These are phyloP conservation scores for Cephalopholis sonnerati DNA, from an alignment of 2,113 vertebrate genomes.

Conservation along the genomic window DNA sequence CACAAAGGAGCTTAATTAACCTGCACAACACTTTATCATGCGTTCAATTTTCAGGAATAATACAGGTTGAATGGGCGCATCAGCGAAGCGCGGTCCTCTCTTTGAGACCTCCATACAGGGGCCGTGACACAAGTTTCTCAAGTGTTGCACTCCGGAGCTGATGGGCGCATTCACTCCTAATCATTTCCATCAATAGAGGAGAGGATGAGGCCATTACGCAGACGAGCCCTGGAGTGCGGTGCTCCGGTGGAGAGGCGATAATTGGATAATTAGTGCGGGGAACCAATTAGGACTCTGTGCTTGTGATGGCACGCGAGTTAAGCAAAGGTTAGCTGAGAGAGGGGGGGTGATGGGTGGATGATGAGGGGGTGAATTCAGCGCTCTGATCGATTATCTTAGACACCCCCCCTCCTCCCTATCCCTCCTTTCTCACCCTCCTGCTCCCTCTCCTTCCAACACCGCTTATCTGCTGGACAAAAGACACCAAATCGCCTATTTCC, in stretches of 20 bases:
- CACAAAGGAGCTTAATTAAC: constrained; percentile 66
- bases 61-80: constrained; percentile 26
- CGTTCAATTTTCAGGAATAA: constrained; percentile 49
- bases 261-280: constrained; percentile 84
- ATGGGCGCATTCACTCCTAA: constrained; percentile 66
- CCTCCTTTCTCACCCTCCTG: constrained; percentile 43
- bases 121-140: constrained; percentile 50
- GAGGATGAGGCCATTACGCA: constrained; percentile 56
- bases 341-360: constrained; percentile 37
- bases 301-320: constrained; percentile 88
- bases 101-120: constrained; percentile 9
- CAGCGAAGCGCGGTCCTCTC: constrained; percentile 44
- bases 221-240: constrained; percentile 51
- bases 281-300: constrained; percentile 83
- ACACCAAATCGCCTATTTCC: constrained; percentile 84
- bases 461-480: constrained; percentile 82
- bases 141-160: constrained; percentile 58
- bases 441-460: constrained; percentile 30
- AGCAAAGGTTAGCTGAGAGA: constrained; percentile 76
- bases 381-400: constrained; percentile 72
- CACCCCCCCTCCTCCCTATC: neutral
- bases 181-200: constrained; percentile 71
- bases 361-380: constrained; percentile 8
- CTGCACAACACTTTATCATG: constrained; percentile 52
- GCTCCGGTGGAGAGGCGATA: constrained; percentile 68